A percentile compares a stretch with the other conserved stretches of the same genome.
Conservation (phyloP, 2,888 invertebrate genomes). For the Entomobrya multifasciata region DNA sequence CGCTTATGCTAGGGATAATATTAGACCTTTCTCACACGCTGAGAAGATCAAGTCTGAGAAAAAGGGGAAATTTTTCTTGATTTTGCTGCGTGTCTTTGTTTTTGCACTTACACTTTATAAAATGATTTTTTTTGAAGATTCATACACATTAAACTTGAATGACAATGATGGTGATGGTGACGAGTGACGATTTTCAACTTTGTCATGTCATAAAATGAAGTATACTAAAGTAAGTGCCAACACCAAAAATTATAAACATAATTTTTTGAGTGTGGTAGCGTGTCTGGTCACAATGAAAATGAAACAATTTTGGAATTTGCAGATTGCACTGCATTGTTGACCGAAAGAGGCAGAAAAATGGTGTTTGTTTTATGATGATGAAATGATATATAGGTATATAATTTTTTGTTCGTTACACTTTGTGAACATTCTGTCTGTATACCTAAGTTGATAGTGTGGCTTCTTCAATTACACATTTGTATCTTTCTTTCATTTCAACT, state of each 20-base stretch:
- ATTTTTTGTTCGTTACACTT: constrained; percentile 25
- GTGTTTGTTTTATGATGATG: neutral
- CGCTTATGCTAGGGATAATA: too few species aligned
- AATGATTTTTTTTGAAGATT: neutral
- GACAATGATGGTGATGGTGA: neutral
- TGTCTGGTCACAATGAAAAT: constrained; percentile 45
- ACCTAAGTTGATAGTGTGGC: neutral
- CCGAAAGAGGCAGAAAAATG: constrained; percentile 19
- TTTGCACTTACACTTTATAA: too few species aligned
- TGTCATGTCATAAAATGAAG: constrained; percentile 20
- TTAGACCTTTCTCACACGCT: too few species aligned
- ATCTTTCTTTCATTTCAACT: too few species aligned
- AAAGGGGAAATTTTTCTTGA: too few species aligned
- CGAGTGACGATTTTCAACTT: constrained; percentile 6
- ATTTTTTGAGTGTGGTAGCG: constrained; percentile 9
- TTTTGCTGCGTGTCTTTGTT: too few species aligned
- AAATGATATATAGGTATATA: neutral
- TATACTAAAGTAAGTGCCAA: neutral
- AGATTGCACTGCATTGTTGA: constrained; percentile 34
- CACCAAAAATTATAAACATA: too few species aligned
- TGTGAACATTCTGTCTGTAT: neutral
- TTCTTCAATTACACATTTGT: neutral
- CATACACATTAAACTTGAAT: neutral
- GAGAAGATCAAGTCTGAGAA: too few species aligned
- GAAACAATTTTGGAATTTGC: constrained; percentile 1